These are phyloP conservation scores for Ptilonorhynchus violaceus DNA, from an alignment of 2,113 vertebrate genomes.

Conservation along the genomic window DNA sequence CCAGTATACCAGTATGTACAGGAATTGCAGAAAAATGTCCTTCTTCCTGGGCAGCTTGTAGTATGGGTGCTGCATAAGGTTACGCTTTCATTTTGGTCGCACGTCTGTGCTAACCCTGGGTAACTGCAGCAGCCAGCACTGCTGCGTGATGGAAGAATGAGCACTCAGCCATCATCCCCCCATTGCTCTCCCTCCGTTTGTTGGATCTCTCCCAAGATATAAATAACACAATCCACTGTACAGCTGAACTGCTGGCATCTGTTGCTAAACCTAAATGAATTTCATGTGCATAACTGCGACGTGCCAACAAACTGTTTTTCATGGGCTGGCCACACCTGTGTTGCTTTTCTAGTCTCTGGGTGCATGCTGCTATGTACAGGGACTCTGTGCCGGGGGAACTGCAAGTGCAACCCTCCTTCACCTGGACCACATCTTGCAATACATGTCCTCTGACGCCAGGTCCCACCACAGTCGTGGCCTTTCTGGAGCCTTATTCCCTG, in stretches of 20 bases:
- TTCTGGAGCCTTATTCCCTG: not conserved
- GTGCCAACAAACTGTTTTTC: not conserved
- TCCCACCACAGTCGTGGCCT: not conserved
- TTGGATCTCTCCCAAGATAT: not conserved
- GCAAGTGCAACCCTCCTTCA: fast-evolving
- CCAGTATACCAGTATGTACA: not conserved
- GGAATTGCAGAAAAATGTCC: not conserved
- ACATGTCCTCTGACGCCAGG: not conserved
- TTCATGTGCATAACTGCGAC: not conserved
- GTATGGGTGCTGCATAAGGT: not conserved
- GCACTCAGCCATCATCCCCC: not conserved
- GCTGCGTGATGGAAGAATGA: not conserved
- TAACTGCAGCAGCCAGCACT: not conserved
- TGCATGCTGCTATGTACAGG: fast-evolving
- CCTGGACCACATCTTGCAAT: not conserved
- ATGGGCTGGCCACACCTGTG: not conserved
- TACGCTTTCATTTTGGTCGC: fast-evolving
- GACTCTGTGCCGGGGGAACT: not conserved
- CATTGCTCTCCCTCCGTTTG: not conserved
- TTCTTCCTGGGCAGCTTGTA: not conserved
- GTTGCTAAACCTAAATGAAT: not conserved
- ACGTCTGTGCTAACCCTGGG: fast-evolving
- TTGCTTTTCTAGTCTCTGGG: not conserved
- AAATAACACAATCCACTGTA: not conserved
- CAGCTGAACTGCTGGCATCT: conserved; percentile 14